Evolutionary conservation across 2,113 vertebrate species (phyloP).

Genomic region (Mesembrinibis cayennensis): DNA sequence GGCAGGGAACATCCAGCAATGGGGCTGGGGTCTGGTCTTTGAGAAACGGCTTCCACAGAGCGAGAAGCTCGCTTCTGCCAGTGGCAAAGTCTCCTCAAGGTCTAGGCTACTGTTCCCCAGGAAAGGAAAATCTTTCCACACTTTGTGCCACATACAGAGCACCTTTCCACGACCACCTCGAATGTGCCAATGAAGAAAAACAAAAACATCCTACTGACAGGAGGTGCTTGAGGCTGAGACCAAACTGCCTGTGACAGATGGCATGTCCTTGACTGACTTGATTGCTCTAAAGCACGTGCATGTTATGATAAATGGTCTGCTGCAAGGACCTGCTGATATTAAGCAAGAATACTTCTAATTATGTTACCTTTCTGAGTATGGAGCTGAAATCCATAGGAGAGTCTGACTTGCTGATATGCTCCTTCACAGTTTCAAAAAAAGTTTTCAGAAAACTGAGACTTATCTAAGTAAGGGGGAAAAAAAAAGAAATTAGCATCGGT

Average conservation of each 20-base stretch:
- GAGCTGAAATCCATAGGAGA: conserved; percentile 73
- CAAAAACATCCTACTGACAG: not conserved
- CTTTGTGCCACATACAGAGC: not conserved
- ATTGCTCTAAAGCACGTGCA: not conserved
- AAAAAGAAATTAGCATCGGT: not conserved
- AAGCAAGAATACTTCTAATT: not conserved
- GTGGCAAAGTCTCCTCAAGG: not conserved
- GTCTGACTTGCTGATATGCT: conserved; percentile 59
- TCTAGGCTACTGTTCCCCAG: not conserved
- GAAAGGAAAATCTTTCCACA: not conserved
- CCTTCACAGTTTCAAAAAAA: conserved; percentile 77
- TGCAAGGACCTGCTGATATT: not conserved
- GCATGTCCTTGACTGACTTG: not conserved
- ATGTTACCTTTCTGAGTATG: conserved; percentile 79
- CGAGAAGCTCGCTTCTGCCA: fast-evolving
- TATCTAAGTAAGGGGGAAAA: conserved; percentile 69
- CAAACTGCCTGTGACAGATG: not conserved
- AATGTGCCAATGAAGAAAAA: not conserved
- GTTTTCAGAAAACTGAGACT: conserved; percentile 85
- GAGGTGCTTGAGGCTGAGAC: not conserved
- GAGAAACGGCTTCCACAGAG: not conserved
- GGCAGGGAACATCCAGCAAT: not conserved
- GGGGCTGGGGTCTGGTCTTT: not conserved
- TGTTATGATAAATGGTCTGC: not conserved
- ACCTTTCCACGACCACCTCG: not conserved